Evolutionary conservation across 2,888 invertebrate species (phyloP).

Genomic region (Apamea epomidion): DNA sequence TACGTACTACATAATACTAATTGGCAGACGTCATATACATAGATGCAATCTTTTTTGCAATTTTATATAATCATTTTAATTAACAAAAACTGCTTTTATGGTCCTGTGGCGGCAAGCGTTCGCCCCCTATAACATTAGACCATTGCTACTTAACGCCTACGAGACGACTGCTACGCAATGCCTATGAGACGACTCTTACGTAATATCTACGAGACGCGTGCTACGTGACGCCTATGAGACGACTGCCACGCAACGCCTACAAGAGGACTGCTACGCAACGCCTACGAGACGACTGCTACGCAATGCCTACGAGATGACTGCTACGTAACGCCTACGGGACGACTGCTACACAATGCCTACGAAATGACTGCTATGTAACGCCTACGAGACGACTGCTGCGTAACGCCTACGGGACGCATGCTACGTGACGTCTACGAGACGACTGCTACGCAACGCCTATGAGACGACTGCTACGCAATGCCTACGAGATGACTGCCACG

Average conservation of each 20-base stretch:
- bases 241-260: neutral
- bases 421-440: neutral
- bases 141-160: neutral
- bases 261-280: neutral
- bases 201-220: neutral
- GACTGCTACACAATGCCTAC: neutral
- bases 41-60: conserved; percentile 2
- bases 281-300: neutral
- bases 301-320: too few relatives aligned
- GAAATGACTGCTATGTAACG: neutral
- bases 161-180: too few relatives aligned
- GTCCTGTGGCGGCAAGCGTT: neutral
- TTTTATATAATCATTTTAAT: neutral
- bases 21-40: neutral
- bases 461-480: neutral
- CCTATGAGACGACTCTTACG: neutral
- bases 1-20: conserved; percentile 20
- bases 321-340: neutral
- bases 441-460: neutral
- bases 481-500: too few relatives aligned
- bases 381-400: neutral
- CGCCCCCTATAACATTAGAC: neutral
- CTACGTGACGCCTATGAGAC: neutral
- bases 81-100: neutral
- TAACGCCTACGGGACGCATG: neutral